Evolutionary conservation across 35 echinoderm and acorn worm species (phyloP).

Genomic region (Hemicentrotus pulcherrimus): DNA sequence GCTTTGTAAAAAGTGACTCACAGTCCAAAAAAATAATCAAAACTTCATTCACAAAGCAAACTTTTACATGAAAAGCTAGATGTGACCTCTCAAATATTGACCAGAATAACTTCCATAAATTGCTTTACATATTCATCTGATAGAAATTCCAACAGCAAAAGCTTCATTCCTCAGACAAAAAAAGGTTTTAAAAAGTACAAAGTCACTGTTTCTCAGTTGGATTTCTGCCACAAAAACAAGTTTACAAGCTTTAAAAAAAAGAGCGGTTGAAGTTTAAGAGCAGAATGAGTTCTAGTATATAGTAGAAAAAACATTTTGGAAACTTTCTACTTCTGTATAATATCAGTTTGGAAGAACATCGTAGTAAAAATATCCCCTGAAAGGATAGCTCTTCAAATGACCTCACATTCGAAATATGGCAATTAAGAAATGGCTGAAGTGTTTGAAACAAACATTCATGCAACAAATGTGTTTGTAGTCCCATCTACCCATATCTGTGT

Average conservation of each 20-base stretch:
- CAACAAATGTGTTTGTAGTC: no score
- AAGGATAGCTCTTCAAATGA: no score
- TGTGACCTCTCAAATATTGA: slow-evolving; percentile 4
- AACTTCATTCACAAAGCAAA: not conserved
- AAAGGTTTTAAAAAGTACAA: not conserved
- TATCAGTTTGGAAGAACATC: no score
- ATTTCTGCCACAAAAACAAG: not conserved
- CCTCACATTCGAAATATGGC: no score
- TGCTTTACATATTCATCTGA: not conserved
- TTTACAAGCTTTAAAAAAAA: not conserved
- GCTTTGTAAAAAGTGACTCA: not conserved
- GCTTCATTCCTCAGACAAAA: not conserved
- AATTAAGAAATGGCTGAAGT: no score
- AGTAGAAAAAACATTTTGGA: no score
- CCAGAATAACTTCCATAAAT: not conserved
- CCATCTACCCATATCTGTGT: no score
- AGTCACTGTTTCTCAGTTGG: not conserved
- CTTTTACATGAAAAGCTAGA: not conserved
- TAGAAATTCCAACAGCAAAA: not conserved
- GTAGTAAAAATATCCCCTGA: no score
- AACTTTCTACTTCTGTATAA: no score
- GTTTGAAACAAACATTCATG: no score
- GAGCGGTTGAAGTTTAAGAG: not conserved
- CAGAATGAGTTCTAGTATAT: no score
- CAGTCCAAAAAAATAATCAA: not conserved